These are phyloP conservation scores for Lontra canadensis DNA, from an alignment of 2,113 vertebrate species.

Conservation along the genomic window DNA sequence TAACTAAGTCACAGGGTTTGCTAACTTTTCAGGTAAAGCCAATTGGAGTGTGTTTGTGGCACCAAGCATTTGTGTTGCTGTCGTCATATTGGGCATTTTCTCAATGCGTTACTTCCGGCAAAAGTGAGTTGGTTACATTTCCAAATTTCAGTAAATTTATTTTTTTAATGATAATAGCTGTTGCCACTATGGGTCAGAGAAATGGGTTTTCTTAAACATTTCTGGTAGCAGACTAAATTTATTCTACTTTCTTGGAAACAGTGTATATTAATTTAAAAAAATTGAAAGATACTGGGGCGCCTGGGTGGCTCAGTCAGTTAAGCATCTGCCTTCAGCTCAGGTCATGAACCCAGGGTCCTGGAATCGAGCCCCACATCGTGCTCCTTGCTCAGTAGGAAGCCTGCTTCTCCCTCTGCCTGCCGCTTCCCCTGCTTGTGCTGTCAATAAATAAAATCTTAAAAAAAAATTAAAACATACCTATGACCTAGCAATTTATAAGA, in stretches of 20 bases:
- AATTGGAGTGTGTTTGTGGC: slow-evolving; percentile 37
- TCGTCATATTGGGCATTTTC: slow-evolving; percentile 71
- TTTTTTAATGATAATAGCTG: not conserved
- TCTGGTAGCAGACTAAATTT: not conserved
- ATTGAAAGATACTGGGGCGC: not conserved
- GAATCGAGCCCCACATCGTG: too few relatives aligned
- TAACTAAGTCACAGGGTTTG: not conserved
- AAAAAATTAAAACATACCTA: not conserved
- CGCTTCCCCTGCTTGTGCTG: too few relatives aligned
- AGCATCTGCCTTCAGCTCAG: too few relatives aligned
- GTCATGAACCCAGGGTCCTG: too few relatives aligned
- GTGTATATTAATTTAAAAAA: not conserved
- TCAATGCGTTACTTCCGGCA: slow-evolving; percentile 59
- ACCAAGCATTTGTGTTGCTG: slow-evolving; percentile 59
- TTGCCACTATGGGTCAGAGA: not conserved
- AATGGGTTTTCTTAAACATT: not conserved
- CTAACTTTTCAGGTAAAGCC: slow-evolving; percentile 61
- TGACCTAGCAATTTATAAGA: not conserved
- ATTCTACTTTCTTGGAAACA: not conserved
- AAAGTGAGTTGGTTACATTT: slow-evolving; percentile 80
- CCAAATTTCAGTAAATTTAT: not conserved
- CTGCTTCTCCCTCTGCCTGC: too few relatives aligned
- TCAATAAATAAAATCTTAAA: too few relatives aligned
- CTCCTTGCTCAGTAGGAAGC: too few relatives aligned
- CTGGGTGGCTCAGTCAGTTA: too few relatives aligned